phyloP scores from a whole-genome alignment of 2,113 vertebrate genomes.

The Meleagris gallopavo region DNA sequence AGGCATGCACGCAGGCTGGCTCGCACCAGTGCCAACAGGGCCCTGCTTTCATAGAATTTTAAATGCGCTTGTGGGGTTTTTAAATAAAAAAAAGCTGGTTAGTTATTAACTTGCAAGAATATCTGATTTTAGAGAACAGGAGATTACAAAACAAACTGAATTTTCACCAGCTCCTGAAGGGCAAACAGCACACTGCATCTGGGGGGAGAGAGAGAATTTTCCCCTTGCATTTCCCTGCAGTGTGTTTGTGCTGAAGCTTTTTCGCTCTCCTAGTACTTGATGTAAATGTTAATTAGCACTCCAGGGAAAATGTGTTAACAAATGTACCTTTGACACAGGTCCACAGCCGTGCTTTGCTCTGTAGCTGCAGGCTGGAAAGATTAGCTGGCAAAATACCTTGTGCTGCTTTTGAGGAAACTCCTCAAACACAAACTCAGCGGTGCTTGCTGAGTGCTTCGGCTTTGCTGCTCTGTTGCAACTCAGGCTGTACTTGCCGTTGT shows the following conservation, averaged over 20 bases:
- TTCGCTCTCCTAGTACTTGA: not conserved
- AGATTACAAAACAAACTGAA: conserved; percentile 64
- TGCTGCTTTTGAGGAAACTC: conserved; percentile 65
- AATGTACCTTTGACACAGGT: conserved; percentile 72
- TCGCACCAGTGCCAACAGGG: conserved; percentile 5
- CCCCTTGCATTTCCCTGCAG: not conserved
- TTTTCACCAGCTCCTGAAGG: conserved; percentile 61
- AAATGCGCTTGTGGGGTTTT: conserved; percentile 37
- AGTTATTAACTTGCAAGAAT: conserved; percentile 71
- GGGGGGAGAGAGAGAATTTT: not conserved
- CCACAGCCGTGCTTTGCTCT: not conserved
- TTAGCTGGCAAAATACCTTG: conserved; percentile 1
- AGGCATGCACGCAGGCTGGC: not conserved
- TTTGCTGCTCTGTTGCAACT: not conserved
- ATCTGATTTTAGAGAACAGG: conserved; percentile 67
- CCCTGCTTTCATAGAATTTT: conserved; percentile 24
- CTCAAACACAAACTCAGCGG: not conserved
- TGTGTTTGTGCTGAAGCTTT: conserved; percentile 25
- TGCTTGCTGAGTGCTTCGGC: not conserved
- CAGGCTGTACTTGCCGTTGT: not conserved
- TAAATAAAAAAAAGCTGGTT: conserved; percentile 63
- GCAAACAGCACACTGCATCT: conserved; percentile 40
- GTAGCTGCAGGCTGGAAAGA: conserved; percentile 55
- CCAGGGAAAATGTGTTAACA: conserved; percentile 66
- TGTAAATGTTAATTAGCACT: conserved; percentile 73